Evolutionary conservation across 2,888 invertebrate species (phyloP), one percentile per base, ranked within the genome.

Genomic region (Cephalotes varians): DNA sequence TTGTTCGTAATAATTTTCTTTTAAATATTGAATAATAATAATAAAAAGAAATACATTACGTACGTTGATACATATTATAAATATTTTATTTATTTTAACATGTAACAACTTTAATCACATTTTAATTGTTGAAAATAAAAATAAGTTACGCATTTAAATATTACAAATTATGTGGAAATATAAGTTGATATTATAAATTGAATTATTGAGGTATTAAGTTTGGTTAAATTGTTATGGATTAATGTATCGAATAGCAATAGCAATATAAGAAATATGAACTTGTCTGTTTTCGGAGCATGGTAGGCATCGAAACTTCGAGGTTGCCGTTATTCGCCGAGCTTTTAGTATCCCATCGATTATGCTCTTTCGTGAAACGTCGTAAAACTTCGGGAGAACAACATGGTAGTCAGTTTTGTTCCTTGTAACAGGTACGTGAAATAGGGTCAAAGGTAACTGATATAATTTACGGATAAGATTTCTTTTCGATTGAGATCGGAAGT

Each of bases 341-440:
- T 76, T 74, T 64, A 74, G 81, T 74, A 49, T 67, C 69, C 64
- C 88, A 90, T 90, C 90, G 90, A 90, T 90, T 83, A 84, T 72
- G 71, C 72, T 47, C 82, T 54, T 81, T 89, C 89, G 90, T 87
- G 82, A 64, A 51, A 71, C 79, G 77, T 90, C 90, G 90, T 86
- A 84, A 82, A 85, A 83, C 82, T 85, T 89, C 86, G 90, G 85
- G 37, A 21, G 67, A 89, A 83, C 76, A 82, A 87, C 87, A 88
- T 82, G 82, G 76, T 84, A 82, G 84, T 64, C 64, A 73, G 67
- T 62, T 71, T 71, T 79, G 80, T 28, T 76, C 31, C 64, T 54
- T 80, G 80, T 74, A 65, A 37, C 87, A 88, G 88, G 81, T 88
- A 84, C 82, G 84, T 84, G 81, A 79, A 85, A 84, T 82, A 72